Evolutionary conservation across 2,888 invertebrate genomes (phyloP), one percentile per base, ranked within the genome.

Genomic region (Minunthozetes semirufus): DNA sequence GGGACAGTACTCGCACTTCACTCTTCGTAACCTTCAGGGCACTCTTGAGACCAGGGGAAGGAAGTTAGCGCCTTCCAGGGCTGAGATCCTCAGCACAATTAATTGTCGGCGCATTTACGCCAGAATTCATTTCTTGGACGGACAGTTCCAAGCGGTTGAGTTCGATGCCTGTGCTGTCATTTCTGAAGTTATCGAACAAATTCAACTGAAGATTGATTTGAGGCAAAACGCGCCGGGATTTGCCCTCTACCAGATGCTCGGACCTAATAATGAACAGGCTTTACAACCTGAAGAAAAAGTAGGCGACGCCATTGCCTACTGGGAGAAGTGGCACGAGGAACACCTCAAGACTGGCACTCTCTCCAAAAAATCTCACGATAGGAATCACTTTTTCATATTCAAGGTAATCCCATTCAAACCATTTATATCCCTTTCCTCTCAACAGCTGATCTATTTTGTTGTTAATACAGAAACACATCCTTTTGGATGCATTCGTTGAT

Each of bases 161-260:
- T 96, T 96, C 84, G 93, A 95, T 81, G 93, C 95, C 0, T 93
- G 93, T 42, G 92, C 94, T 68, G 93, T 94, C 0, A 91, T 94
- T 4, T 88, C 89, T 80, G 94, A 95, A 81, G 84, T 80, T 74
- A 73, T 77, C n/a, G 77, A 73, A 56, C 75, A 77, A 73, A 73
- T 77, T 72, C 88, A 93, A 79, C 89, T 89, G 79, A 95, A 94
- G 85, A 93, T 96, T 80, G 95, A 95, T 0, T 87, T 94, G 75
- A 87, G 88, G 76, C 88, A 90, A 75, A 86, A 88, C 74, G 91
- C 91, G 11, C 89, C 88, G 88, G 94, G 94, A 19, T 96, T 94
- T 83, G 92, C 94, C 0, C 87, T 96, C 76, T 96, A 94, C 84
- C 95, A 95, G 83, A 92, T 93, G 63, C 87, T 94, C 78, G 93